A percentile compares a stretch with the other conserved stretches of the same genome.
phyloP scores from a whole-genome alignment of 2,888 invertebrate genomes.

The Chloromyia formosa region DNA sequence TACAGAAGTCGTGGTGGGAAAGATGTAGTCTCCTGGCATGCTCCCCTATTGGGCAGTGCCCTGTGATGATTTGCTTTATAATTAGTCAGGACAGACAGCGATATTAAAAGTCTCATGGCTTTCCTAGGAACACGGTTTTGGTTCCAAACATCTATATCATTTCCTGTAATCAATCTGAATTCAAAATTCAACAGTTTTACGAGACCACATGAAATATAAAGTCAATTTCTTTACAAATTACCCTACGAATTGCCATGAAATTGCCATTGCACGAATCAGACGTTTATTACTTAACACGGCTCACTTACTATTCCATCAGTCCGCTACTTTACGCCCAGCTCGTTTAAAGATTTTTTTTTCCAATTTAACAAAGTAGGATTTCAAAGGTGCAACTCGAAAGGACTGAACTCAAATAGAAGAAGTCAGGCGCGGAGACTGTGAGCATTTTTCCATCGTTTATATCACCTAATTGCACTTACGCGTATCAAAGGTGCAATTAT shows the following conservation, averaged over 20 bases:
- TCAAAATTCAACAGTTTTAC: background rate
- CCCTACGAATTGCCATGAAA: background rate
- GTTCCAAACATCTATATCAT: background rate
- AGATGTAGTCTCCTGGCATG: no score
- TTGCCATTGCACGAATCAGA: background rate
- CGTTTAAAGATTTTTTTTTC: background rate
- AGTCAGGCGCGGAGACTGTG: background rate
- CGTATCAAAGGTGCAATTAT: slow-evolving; percentile 38
- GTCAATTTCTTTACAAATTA: background rate
- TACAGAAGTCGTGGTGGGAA: no score
- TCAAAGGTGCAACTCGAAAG: no score
- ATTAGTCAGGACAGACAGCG: no score
- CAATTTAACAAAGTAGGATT: background rate
- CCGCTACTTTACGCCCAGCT: background rate
- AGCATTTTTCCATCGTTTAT: slow-evolving; percentile 15
- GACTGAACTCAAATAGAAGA: background rate
- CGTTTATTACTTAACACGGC: background rate
- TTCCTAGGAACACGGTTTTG: background rate
- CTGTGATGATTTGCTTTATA: no score
- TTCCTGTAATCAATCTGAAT: background rate
- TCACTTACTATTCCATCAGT: background rate
- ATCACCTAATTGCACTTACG: slow-evolving; percentile 34
- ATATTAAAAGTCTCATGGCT: background rate
- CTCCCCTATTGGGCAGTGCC: no score
- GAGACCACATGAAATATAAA: background rate